A percentile compares a stretch with the other conserved stretches of the same genome.
Evolutionary conservation across 1,140 invertebrate genomes (phyloP).

Genomic region (Pseudomyrmex flavicornis): DNA sequence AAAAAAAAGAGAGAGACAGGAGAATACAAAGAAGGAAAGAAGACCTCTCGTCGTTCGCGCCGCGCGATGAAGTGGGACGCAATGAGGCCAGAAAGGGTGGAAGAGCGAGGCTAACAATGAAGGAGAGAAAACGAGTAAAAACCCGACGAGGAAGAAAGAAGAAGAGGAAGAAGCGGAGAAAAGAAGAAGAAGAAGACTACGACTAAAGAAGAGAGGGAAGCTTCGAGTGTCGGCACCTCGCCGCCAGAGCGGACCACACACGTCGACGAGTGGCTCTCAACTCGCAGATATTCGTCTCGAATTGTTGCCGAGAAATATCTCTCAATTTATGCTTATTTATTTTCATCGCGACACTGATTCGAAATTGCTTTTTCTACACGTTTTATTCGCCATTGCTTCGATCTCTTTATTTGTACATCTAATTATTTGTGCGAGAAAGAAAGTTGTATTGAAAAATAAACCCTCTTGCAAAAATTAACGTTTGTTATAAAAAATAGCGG

Average conservation of each 20-base stretch:
- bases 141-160: conserved; percentile 72
- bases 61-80: conserved; percentile 47
- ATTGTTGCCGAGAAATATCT: conserved; percentile 6
- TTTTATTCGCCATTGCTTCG: conserved; percentile 13
- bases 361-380: neutral
- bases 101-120: conserved; percentile 70
- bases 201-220: conserved; percentile 74
- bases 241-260: conserved; percentile 85
- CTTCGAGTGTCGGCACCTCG: conserved; percentile 85
- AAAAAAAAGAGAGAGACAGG: conserved; percentile 43
- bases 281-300: conserved; percentile 58
- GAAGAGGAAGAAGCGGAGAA: conserved; percentile 66
- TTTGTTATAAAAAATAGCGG: neutral
- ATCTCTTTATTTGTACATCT: neutral
- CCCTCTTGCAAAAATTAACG: neutral
- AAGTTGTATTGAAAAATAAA: neutral
- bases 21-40: conserved; percentile 55
- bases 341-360: neutral
- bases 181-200: conserved; percentile 67
- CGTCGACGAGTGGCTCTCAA: conserved; percentile 84
- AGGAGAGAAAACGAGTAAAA: conserved; percentile 71
- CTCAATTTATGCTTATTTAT: conserved; percentile 16
- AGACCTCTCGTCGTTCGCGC: conserved; percentile 23
- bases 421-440: neutral
- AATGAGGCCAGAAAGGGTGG: conserved; percentile 48